Conservation (phyloP, 2,797 vertebrate genomes). For the Acipenser transmontanus region DNA sequence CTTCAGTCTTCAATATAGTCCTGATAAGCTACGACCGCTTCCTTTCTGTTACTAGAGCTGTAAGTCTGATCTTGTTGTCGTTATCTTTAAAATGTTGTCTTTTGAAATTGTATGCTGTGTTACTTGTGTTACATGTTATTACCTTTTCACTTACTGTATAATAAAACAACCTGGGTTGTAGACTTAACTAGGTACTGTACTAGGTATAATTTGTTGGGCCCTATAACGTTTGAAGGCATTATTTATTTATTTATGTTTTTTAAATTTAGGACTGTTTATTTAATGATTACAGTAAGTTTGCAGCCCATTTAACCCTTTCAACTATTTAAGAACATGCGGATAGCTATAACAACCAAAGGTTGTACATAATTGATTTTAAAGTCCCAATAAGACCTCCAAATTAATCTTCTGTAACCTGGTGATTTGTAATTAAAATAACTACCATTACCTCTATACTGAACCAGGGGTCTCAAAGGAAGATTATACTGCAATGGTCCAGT, state of each 20-base stretch:
- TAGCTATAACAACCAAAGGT: no score
- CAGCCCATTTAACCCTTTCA: slow-evolving; percentile 7
- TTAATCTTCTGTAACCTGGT: no score
- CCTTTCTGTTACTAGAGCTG: slow-evolving; percentile 78
- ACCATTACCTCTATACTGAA: no score
- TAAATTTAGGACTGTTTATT: slow-evolving; percentile 3
- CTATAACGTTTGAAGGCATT: neutral
- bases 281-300: slow-evolving; percentile 29
- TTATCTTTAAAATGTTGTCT: no score
- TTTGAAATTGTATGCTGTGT: no score
- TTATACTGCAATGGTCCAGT: no score
- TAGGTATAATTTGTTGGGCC: slow-evolving; percentile 40
- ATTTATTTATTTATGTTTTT: neutral
- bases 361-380: no score
- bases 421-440: no score
- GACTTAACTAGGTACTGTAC: slow-evolving; percentile 23
- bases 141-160: slow-evolving; percentile 4
- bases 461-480: no score
- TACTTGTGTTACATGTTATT: neutral
- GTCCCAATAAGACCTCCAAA: no score
- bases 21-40: slow-evolving; percentile 88
- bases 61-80: slow-evolving; percentile 51
- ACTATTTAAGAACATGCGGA: no score
- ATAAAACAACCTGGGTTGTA: slow-evolving; percentile 8
- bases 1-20: slow-evolving; percentile 85